A percentile compares a stretch with the other conserved stretches of the same genome.
phyloP scores from a whole-genome alignment of 2,113 vertebrate genomes.

The Hipposideros armiger region DNA sequence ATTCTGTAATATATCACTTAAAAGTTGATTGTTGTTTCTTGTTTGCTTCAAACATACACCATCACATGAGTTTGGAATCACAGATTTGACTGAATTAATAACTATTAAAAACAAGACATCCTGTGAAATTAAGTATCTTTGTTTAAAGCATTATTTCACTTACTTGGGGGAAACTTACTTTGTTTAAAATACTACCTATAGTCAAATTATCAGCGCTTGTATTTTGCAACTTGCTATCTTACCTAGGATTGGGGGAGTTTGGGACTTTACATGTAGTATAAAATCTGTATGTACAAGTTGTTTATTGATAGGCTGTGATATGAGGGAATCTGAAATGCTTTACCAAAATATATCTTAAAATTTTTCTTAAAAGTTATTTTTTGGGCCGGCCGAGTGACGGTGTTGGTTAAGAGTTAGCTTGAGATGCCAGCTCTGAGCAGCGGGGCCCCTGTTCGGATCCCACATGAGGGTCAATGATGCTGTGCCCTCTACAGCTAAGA shows the following conservation, averaged over 20 bases:
- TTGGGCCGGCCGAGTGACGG: no score
- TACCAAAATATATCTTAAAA: slow-evolving; percentile 72
- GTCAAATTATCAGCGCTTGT: neutral
- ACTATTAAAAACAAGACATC: neutral
- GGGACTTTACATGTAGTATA: neutral
- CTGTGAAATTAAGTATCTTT: slow-evolving; percentile 59
- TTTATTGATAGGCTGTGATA: slow-evolving; percentile 34
- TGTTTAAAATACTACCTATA: slow-evolving; percentile 26
- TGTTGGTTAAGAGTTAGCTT: no score
- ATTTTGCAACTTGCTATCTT: slow-evolving; percentile 13
- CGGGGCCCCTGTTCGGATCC: no score
- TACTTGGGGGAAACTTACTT: slow-evolving; percentile 1
- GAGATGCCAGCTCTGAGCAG: no score
- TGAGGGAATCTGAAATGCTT: slow-evolving; percentile 46
- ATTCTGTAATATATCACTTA: neutral
- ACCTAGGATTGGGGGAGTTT: neutral
- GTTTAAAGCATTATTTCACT: slow-evolving; percentile 43
- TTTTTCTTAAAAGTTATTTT: neutral
- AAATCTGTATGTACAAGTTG: slow-evolving; percentile 46
- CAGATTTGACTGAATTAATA: slow-evolving; percentile 31
- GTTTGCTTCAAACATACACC: neutral
- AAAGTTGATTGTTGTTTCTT: neutral
- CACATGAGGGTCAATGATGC: no score
- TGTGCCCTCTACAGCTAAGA: no score
- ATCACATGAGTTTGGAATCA: slow-evolving; percentile 39